phyloP scores from a whole-genome alignment of 2,113 vertebrate genomes.

The Phaetusa simplex region DNA sequence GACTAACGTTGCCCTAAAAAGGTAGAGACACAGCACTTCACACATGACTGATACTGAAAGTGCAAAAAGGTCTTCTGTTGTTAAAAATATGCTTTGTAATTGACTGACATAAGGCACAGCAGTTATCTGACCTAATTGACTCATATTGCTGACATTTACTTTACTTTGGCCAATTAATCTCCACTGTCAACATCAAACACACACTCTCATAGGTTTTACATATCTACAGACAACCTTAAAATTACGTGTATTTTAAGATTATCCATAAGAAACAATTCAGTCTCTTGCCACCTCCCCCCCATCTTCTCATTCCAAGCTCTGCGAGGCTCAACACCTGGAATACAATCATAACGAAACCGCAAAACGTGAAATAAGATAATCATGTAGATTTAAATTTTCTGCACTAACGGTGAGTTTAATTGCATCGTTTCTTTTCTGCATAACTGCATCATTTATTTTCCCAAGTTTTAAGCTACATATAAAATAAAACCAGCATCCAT shows the following conservation, averaged over 20 bases:
- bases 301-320: not conserved
- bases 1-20: not conserved
- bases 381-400: not conserved
- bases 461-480: not conserved
- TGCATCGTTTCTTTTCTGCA: not conserved
- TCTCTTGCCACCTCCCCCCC: not conserved
- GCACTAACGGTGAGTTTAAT: not conserved
- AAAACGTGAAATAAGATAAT: not conserved
- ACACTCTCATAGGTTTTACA: not conserved
- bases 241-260: not conserved
- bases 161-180: slow-evolving; percentile 16
- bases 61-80: not conserved
- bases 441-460: not conserved
- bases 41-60: not conserved
- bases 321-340: not conserved
- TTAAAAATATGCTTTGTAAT: slow-evolving; percentile 5
- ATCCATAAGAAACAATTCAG: not conserved
- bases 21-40: not conserved
- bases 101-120: not conserved
- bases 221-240: not conserved
- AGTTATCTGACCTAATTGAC: slow-evolving; percentile 16
- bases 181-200: not conserved
- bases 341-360: not conserved
- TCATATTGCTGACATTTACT: not conserved
- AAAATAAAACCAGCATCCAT: not conserved